These are phyloP conservation scores for Calliopsis andreniformis DNA, from an alignment of 1,140 invertebrate species.

Conservation along the genomic window DNA sequence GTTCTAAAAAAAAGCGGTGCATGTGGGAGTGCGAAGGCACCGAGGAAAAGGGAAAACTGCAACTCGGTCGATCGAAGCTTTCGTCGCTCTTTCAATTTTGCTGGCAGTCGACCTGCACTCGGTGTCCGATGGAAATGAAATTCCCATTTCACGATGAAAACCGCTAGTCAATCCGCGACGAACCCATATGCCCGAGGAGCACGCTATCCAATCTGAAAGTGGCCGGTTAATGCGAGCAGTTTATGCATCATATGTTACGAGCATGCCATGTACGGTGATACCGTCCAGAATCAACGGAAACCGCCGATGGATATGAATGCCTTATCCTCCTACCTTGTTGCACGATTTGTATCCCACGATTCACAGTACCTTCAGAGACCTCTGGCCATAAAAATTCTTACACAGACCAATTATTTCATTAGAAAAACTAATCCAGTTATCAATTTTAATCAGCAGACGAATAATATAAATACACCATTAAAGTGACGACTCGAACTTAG, in stretches of 20 bases:
- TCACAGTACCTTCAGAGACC: no score
- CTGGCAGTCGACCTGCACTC: constrained; percentile 42
- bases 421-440: no score
- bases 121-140: constrained; percentile 64
- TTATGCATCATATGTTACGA: constrained; percentile 71
- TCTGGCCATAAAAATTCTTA: no score
- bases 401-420: no score
- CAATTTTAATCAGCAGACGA: no score
- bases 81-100: constrained; percentile 27
- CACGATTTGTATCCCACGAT: not conserved
- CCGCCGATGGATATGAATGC: constrained; percentile 48
- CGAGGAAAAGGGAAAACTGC: no score
- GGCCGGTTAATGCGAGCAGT: constrained; percentile 65
- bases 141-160: constrained; percentile 69
- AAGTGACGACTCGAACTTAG: no score
- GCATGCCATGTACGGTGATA: constrained; percentile 46
- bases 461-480: no score
- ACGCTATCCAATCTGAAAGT: constrained; percentile 70
- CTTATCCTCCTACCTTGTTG: not conserved
- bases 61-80: not conserved
- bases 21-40: no score
- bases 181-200: constrained; percentile 74
- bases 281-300: constrained; percentile 58
- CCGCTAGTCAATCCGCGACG: constrained; percentile 66
- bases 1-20: no score